Base-by-base conservation (phyloP, 2,113 vertebrate species). In the Malurus alboscapulatus region DNA sequence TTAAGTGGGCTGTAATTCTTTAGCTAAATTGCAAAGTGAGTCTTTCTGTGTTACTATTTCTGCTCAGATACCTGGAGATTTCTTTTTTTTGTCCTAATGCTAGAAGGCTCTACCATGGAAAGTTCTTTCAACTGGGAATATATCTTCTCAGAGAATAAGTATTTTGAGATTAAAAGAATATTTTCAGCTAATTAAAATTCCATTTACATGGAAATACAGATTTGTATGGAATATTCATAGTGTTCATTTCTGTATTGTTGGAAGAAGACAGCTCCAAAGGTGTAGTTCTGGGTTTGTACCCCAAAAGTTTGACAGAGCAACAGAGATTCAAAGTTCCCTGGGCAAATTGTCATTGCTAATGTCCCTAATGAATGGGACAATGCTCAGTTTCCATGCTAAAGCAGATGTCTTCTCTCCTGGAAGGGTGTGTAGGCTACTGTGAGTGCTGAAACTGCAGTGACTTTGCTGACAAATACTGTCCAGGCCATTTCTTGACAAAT, bases 1-100 rank as follows among this genome's bases (percentile, higher is more conserved):
- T 94, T 91, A 96, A 97, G 51, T 95, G 79, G 79, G 62, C 80
- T 74, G 92, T 95, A 96, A 95, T 96, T 97, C 71, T 75, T 96
- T 38, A 38, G 58, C 80, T 90, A 34, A 97, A 93, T 92, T 93
- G 72, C 69, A 74, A 85, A 84, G 40, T 77, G 75, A 79, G 47
- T 96, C 61, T 87, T 88, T 72, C 68, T 80, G 58, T 95, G 68
- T 94, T 92, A 51, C 50, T 82, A 38, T 53, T 88, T 79, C 59
- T 73, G 88, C 40, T 69, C 55, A 69, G 30, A 91, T 88, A 45
- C 32, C 42, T 87, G 45, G 34, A 87, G 84, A 86, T 36, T 47
- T 77, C 48, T 25, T 51, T 87, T 80, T 80, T 71, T 66, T 88
- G 19, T 93, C 29, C 17, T 65, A 42, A 11, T 69, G 40, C 42